Conservation (phyloP, 2,113 vertebrate species). For the Tupaia chinensis region DNA sequence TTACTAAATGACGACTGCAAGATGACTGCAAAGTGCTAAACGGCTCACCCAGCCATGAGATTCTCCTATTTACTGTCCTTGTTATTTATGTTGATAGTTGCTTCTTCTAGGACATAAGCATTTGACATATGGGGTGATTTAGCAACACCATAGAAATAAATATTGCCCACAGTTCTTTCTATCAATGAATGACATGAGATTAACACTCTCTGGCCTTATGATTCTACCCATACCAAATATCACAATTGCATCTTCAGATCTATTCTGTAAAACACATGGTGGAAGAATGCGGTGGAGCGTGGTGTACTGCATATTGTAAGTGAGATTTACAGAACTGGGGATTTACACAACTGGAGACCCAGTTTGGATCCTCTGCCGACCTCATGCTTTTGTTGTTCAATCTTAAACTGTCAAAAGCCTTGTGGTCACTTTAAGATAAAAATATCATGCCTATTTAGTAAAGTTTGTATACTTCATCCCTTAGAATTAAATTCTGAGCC, state of each 20-base stretch:
- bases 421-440: neutral
- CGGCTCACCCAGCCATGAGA: slow-evolving; percentile 15
- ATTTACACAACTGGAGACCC: neutral
- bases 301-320: neutral
- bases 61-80: slow-evolving; percentile 51
- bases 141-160: neutral
- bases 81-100: slow-evolving; percentile 65
- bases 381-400: neutral
- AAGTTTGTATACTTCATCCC: neutral
- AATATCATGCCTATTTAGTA: neutral
- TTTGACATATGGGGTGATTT: slow-evolving; percentile 28
- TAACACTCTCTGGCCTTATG: neutral
- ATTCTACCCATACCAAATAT: slow-evolving; percentile 28
- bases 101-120: slow-evolving; percentile 23
- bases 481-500: neutral
- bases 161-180: slow-evolving; percentile 41
- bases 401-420: neutral
- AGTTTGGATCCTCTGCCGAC: neutral
- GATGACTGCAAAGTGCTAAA: neutral
- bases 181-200: slow-evolving; percentile 29
- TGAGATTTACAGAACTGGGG: too few species aligned
- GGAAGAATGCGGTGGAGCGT: neutral
- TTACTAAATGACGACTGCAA: slow-evolving; percentile 39
- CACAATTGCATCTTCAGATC: neutral
- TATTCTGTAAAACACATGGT: neutral